phyloP scores from a whole-genome alignment of 64 coral and sea anemone genomes.

The Dendronephthya gigantea region DNA sequence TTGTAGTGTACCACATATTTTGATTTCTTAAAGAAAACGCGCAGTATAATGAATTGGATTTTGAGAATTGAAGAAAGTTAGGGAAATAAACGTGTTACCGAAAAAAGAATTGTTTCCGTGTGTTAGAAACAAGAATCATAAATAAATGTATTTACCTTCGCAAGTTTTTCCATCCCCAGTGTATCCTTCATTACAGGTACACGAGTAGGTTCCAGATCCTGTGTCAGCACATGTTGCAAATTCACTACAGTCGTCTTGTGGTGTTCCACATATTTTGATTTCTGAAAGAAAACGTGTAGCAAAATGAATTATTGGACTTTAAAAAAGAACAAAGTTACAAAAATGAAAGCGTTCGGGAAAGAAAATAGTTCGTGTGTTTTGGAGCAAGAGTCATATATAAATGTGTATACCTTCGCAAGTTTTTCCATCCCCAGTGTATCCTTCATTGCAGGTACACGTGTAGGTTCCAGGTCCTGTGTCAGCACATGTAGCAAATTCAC shows the following conservation, averaged over 20 bases:
- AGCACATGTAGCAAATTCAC: not conserved
- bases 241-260: not conserved
- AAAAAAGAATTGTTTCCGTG: too few relatives aligned
- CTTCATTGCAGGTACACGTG: slow-evolving; percentile 2
- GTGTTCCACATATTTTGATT: not conserved
- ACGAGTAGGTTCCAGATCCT: not conserved
- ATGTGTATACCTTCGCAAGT: not conserved
- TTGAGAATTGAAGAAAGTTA: too few relatives aligned
- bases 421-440: not conserved
- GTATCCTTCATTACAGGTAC: not conserved
- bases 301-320: too few relatives aligned
- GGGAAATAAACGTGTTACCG: too few relatives aligned
- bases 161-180: not conserved
- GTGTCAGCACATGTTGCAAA: not conserved
- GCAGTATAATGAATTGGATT: too few relatives aligned
- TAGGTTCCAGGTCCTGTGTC: not conserved
- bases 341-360: not conserved
- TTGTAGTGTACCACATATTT: too few relatives aligned
- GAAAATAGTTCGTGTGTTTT: not conserved
- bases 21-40: too few relatives aligned
- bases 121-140: not conserved
- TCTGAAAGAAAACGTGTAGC: too few relatives aligned
- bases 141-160: not conserved
- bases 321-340: not conserved
- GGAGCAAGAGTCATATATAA: not conserved